Evolutionary conservation across 2,113 vertebrate genomes (phyloP).

Genomic region (Microtus ochrogaster): DNA sequence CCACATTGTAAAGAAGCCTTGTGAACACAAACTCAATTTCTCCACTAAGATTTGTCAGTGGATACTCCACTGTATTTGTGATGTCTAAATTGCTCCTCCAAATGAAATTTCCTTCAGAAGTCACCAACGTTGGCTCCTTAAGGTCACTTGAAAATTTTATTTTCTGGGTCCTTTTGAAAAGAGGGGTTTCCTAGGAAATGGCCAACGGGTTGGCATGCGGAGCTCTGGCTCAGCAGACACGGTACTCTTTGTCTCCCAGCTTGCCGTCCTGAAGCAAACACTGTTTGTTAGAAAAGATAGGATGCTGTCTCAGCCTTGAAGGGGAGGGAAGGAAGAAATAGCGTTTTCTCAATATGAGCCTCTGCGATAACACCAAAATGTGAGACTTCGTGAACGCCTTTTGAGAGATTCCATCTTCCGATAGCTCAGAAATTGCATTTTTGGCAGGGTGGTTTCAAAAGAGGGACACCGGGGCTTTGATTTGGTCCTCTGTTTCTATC

Average conservation of each 20-base stretch:
- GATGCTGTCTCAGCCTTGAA: constrained; percentile 62
- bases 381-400: constrained; percentile 80
- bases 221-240: constrained; percentile 35
- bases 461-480: constrained; percentile 77
- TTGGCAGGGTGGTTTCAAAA: constrained; percentile 78
- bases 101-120: constrained; percentile 49
- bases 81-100: constrained; percentile 55
- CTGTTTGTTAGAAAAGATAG: constrained; percentile 56
- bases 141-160: constrained; percentile 62
- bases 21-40: constrained; percentile 50
- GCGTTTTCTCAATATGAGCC: constrained; percentile 69
- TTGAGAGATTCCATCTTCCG: constrained; percentile 83
- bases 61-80: constrained; percentile 55
- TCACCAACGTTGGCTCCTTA: constrained; percentile 2
- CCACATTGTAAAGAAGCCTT: constrained; percentile 36
- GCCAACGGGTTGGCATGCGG: background rate
- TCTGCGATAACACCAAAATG: constrained; percentile 77
- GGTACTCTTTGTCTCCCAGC: constrained; percentile 56
- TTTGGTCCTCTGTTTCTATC: constrained; percentile 83
- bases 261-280: constrained; percentile 61
- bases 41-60: constrained; percentile 6
- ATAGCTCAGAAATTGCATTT: constrained; percentile 82
- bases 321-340: constrained; percentile 72
- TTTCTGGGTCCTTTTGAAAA: constrained; percentile 59
- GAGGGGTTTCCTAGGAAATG: constrained; percentile 1